These are phyloP conservation scores for Allygus modestus DNA, from an alignment of 2,888 invertebrate species.

Conservation along the genomic window DNA sequence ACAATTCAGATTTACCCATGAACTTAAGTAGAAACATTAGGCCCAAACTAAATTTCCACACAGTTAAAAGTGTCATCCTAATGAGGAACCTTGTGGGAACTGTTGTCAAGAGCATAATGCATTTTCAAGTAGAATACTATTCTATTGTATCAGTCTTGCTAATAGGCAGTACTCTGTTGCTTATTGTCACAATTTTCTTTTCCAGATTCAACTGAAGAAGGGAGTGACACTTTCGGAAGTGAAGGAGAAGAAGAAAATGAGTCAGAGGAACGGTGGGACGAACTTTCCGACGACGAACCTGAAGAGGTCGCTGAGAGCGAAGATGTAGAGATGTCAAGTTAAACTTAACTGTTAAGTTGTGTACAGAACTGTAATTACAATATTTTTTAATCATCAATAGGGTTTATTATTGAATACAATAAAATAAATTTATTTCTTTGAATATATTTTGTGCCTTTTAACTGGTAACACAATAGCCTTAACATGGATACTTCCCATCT, in stretches of 20 bases:
- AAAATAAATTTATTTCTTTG: constrained; percentile 43
- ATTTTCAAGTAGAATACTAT: too few relatives aligned
- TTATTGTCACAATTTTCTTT: neutral
- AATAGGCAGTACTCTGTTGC: too few relatives aligned
- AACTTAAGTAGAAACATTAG: too few relatives aligned
- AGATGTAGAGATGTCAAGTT: constrained; percentile 59
- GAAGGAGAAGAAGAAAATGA: constrained; percentile 70
- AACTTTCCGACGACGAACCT: constrained; percentile 69
- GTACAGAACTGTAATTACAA: constrained; percentile 51
- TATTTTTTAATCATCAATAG: constrained; percentile 44
- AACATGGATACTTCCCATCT: too few relatives aligned
- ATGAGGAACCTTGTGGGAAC: too few relatives aligned
- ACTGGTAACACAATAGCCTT: too few relatives aligned
- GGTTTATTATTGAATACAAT: constrained; percentile 46
- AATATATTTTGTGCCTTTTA: neutral
- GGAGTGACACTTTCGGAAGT: constrained; percentile 70
- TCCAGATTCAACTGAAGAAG: constrained; percentile 72
- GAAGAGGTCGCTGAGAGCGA: constrained; percentile 66
- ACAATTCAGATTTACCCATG: too few relatives aligned
- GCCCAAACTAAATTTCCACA: too few relatives aligned
- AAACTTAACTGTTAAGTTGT: constrained; percentile 39
- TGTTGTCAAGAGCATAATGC: too few relatives aligned
- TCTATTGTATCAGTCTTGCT: too few relatives aligned
- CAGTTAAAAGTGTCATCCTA: too few relatives aligned
- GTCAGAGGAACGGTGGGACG: constrained; percentile 72